Conservation (phyloP, 2,113 vertebrate genomes). For the Elachura formosa region DNA sequence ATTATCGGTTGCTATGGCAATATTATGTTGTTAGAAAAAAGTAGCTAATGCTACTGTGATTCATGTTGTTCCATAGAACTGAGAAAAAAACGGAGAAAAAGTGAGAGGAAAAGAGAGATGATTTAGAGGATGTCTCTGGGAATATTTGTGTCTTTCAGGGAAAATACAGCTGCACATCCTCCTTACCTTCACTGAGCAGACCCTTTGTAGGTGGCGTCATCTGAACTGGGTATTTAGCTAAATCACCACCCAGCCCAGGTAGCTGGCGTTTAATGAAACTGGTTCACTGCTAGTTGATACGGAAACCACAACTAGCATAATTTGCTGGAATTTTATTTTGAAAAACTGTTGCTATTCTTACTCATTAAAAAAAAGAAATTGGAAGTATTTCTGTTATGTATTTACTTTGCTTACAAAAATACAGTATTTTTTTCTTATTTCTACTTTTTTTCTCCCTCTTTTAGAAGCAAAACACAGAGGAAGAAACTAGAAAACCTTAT, state of each 20-base stretch:
- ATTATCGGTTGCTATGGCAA: constrained; percentile 19
- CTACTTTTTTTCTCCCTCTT: background rate
- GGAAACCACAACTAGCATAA: background rate
- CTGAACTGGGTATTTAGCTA: background rate
- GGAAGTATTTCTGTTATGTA: background rate
- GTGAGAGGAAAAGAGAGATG: background rate
- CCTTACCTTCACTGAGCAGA: background rate
- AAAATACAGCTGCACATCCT: background rate
- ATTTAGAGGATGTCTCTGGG: background rate
- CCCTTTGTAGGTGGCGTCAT: background rate
- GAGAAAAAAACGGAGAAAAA: constrained; percentile 46
- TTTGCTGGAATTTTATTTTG: background rate
- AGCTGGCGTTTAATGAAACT: background rate
- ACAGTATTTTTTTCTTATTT: background rate
- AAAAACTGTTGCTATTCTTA: background rate
- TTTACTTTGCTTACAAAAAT: background rate
- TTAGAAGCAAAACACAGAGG: background rate
- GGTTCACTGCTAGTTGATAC: background rate
- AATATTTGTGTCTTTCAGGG: background rate
- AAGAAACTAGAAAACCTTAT: background rate
- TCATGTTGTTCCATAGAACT: background rate
- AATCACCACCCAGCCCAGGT: background rate
- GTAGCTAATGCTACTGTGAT: constrained; percentile 47
- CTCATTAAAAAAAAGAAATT: background rate
- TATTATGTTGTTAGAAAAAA: constrained; percentile 22